phyloP scores from a whole-genome alignment of 2,888 invertebrate species.

The Acrocera orbiculus region DNA sequence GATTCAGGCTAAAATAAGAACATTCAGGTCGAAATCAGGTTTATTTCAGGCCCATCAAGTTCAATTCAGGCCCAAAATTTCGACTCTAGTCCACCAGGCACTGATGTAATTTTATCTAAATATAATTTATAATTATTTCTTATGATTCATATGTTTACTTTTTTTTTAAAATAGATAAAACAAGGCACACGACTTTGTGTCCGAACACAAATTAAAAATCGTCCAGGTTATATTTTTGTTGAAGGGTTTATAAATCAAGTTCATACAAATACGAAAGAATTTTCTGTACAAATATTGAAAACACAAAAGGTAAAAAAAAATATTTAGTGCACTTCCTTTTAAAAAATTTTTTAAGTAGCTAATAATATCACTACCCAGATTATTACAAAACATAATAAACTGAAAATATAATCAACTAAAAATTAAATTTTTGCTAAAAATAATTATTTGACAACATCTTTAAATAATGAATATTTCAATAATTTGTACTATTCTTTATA shows the following conservation, averaged over 20 bases:
- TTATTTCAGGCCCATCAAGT: too few relatives aligned
- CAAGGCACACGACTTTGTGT: conserved; percentile 70
- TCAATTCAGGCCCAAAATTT: too few relatives aligned
- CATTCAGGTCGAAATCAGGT: too few relatives aligned
- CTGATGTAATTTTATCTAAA: too few relatives aligned
- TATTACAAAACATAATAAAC: background rate
- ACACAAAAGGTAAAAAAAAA: conserved; percentile 10
- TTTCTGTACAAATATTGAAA: conserved; percentile 45
- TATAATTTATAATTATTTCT: too few relatives aligned
- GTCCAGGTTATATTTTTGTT: conserved; percentile 57
- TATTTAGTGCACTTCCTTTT: background rate
- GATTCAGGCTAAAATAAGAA: too few relatives aligned
- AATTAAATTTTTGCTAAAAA: too few relatives aligned
- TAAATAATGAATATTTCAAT: too few relatives aligned
- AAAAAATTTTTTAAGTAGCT: background rate
- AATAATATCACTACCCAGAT: background rate
- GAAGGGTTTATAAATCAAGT: conserved; percentile 65
- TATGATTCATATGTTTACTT: background rate
- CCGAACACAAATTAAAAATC: conserved; percentile 42
- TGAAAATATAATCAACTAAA: too few relatives aligned
- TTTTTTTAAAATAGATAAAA: conserved; percentile 39
- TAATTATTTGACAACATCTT: too few relatives aligned
- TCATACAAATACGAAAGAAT: conserved; percentile 46
- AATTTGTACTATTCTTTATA: too few relatives aligned
- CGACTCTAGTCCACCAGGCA: too few relatives aligned